phyloP scores from a whole-genome alignment of 2,888 invertebrate genomes.

The Synergus japonicus region DNA sequence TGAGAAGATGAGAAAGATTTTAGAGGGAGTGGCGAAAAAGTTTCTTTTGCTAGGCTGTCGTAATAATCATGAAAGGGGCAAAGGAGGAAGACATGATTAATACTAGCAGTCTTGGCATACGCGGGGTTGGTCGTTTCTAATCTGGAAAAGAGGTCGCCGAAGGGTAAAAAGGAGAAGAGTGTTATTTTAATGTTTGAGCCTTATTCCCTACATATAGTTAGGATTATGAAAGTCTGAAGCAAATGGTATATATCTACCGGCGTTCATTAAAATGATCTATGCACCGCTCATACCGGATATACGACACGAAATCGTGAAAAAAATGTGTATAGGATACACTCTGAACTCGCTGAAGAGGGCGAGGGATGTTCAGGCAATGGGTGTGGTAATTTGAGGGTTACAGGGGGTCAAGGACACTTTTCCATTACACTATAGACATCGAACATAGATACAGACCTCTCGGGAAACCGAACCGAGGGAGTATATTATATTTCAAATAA shows the following conservation, averaged over 20 bases:
- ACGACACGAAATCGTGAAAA: constrained; percentile 38
- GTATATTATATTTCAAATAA: background rate
- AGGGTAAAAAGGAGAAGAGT: constrained; percentile 29
- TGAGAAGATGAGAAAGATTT: constrained; percentile 30
- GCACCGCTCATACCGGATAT: constrained; percentile 21
- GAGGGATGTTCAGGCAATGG: constrained; percentile 31
- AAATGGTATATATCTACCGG: constrained; percentile 17
- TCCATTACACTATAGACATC: background rate
- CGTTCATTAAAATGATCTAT: constrained; percentile 41
- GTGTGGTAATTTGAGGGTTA: constrained; percentile 38
- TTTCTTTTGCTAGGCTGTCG: constrained; percentile 46
- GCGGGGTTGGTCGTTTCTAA: constrained; percentile 48
- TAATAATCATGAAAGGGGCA: constrained; percentile 48
- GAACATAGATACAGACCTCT: background rate
- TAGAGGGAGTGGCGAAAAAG: constrained; percentile 31
- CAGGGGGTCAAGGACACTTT: constrained; percentile 38
- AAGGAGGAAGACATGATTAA: constrained; percentile 36
- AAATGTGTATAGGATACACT: constrained; percentile 9
- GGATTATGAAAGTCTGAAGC: constrained; percentile 29
- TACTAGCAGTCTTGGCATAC: constrained; percentile 26
- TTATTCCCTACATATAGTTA: constrained; percentile 34
- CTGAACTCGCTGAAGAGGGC: background rate
- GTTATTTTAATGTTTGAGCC: constrained; percentile 40
- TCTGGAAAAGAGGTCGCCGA: constrained; percentile 45
- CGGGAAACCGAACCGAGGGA: background rate